Conservation (phyloP, 1,140 invertebrate genomes). For the Achroia grisella region DNA sequence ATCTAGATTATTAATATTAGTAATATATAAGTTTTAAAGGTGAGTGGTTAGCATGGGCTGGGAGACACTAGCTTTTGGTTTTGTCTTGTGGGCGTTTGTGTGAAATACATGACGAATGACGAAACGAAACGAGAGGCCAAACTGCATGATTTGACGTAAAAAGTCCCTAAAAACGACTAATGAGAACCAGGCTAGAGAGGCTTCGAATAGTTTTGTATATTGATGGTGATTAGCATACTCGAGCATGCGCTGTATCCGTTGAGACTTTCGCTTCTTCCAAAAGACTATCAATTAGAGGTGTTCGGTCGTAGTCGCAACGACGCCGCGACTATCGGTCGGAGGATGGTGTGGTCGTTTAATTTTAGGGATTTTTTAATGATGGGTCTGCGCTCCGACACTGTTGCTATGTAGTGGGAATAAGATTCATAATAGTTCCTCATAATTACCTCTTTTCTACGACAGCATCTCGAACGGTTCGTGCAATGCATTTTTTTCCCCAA, state of each 20-base stretch:
- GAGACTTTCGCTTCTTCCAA: slow-evolving; percentile 65
- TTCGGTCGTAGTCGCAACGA: slow-evolving; percentile 23
- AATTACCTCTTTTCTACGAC: slow-evolving; percentile 28
- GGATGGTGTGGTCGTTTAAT: slow-evolving; percentile 59
- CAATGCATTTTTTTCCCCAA: neutral
- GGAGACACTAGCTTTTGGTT: slow-evolving; percentile 61
- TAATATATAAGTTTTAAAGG: slow-evolving; percentile 12
- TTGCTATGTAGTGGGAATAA: slow-evolving; percentile 3
- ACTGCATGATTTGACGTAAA: slow-evolving; percentile 27
- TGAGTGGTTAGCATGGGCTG: slow-evolving; percentile 53
- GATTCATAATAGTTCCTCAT: slow-evolving; percentile 7
- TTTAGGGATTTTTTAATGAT: slow-evolving; percentile 23
- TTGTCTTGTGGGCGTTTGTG: slow-evolving; percentile 46
- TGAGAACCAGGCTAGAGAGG: slow-evolving; percentile 24
- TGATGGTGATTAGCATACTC: slow-evolving; percentile 56
- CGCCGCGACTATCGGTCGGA: slow-evolving; percentile 60
- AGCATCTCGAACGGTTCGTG: slow-evolving; percentile 21
- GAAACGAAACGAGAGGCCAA: slow-evolving; percentile 6
- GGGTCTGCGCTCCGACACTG: slow-evolving; percentile 20
- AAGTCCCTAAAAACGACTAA: slow-evolving; percentile 27
- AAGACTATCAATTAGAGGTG: slow-evolving; percentile 11
- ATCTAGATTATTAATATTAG: too few relatives aligned
- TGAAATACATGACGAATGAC: slow-evolving; percentile 16
- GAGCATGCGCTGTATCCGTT: slow-evolving; percentile 70
- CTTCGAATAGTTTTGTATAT: slow-evolving; percentile 47